These are phyloP conservation scores for Spilosoma lubricipeda DNA, from an alignment of 2,888 invertebrate genomes.

Conservation along the genomic window DNA sequence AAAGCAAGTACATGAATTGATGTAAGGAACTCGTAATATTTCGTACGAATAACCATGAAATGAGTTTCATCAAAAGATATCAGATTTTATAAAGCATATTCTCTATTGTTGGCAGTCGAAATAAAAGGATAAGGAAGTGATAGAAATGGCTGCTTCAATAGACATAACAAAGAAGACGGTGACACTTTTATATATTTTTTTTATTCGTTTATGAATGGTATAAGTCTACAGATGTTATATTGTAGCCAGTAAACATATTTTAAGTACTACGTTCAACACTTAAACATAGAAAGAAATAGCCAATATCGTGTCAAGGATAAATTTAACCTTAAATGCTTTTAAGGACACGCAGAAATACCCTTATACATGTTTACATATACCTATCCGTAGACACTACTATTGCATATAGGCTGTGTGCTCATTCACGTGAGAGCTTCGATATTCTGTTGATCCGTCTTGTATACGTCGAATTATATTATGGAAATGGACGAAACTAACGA, in stretches of 20 bases:
- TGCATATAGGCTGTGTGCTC: neutral
- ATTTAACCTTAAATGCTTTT: neutral
- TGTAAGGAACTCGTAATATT: conserved; percentile 35
- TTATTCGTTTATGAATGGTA: conserved; percentile 10
- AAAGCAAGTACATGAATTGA: conserved; percentile 39
- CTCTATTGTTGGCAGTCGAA: conserved; percentile 43
- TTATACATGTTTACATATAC: neutral
- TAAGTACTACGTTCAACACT: neutral
- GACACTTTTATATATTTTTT: conserved; percentile 25
- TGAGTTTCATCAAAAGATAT: conserved; percentile 52
- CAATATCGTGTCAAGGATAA: neutral
- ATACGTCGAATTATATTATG: neutral
- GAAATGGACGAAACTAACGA: neutral
- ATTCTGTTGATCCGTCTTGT: neutral
- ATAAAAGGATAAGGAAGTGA: conserved; percentile 41
- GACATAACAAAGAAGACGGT: conserved; percentile 32
- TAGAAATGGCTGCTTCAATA: conserved; percentile 28
- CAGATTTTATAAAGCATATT: conserved; percentile 50
- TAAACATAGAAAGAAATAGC: neutral
- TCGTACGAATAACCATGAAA: conserved; percentile 50
- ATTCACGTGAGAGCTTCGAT: neutral
- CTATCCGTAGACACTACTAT: neutral
- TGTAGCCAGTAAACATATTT: neutral
- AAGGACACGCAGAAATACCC: neutral
- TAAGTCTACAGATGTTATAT: neutral